Percentiles rank a stretch among this genome's conserved stretches.
These are phyloP conservation scores for Chloroclysta siterata DNA, from an alignment of 2,888 invertebrate genomes.

Conservation along the genomic window DNA sequence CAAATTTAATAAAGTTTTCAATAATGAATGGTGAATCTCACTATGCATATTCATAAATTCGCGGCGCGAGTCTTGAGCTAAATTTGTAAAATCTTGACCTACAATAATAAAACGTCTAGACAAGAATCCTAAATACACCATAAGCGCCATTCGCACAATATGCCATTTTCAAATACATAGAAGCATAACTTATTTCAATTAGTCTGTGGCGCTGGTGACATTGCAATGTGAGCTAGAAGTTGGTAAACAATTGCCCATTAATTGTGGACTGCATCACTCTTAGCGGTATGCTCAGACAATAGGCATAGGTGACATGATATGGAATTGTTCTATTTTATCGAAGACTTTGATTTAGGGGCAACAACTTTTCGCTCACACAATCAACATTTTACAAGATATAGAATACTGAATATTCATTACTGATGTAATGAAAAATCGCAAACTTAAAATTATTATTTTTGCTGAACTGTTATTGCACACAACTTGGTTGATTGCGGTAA, in stretches of 20 bases:
- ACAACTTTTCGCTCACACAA: no score
- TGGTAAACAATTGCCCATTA: conserved; percentile 40
- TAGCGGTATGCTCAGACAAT: conserved; percentile 16
- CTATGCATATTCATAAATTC: background rate
- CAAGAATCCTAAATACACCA: background rate
- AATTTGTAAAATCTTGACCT: conserved; percentile 4
- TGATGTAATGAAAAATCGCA: no score
- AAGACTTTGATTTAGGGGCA: no score
- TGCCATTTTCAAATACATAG: conserved; percentile 9
- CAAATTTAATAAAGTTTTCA: no score
- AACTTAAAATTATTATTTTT: no score
- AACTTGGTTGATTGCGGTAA: no score
- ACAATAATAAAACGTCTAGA: conserved; percentile 8
- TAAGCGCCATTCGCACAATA: conserved; percentile 7
- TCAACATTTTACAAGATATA: no score
- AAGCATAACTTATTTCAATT: conserved; percentile 25
- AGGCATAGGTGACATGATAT: conserved; percentile 11
- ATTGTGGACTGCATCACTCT: conserved; percentile 20
- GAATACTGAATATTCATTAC: no score
- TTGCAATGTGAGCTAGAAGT: conserved; percentile 17
- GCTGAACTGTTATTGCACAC: no score
- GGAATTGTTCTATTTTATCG: conserved; percentile 3
- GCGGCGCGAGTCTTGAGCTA: background rate
- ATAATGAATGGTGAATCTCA: no score
- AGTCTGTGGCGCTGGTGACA: conserved; percentile 13